Base-by-base conservation (phyloP, 2,113 vertebrate species). In the Neomonachus schauinslandi region DNA sequence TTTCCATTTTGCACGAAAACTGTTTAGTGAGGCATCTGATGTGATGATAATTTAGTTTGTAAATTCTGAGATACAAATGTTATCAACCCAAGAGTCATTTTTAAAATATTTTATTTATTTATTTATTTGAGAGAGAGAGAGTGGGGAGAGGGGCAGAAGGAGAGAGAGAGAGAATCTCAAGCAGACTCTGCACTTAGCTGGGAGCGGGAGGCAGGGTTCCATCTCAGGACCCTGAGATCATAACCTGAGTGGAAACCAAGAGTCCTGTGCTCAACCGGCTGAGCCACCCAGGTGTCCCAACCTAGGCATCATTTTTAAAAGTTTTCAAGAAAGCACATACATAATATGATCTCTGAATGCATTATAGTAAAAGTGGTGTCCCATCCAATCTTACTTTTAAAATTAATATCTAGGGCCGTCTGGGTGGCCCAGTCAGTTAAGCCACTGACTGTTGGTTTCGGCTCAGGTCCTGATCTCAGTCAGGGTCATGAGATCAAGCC, bases 41-140 rank as follows among this genome's bases (percentile, higher is more conserved):
- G 31, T 36, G 7, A 93, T 80, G 39, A 63, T 16, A n/a, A 18
- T 65, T 91, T 72, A 3, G 14, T 88, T 74, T 84, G 14, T 79
- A 96, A 96, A 77, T 77, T 96, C 18, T 96, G 53, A 91, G 12
- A 82, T 87, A 6, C 81, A 84, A 84, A 21, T 88, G 2, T 74
- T 83, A 42, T 33, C 8, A 79, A 57, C 36, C 18, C 39, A 16
- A 89, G 7, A 7, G 15, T 11, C 14, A 33, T 42, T 55, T 92
- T 39, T 79, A 2, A 49, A 46, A 69, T 12, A 31, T 65, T 65
- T 31, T 31, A 33, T 65, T 65, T 65, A 59, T 59, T 59, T 59
- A 24, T 63, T 61, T 61, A 69, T n/a, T 69, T 69, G 33, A n/a
- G 16, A n/a, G 33, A 9, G 8, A 69, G 33, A 18, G 65, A 14